A percentile compares a stretch with the other conserved stretches of the same genome.
Evolutionary conservation across 2,797 vertebrate genomes (phyloP).

Genomic region (Trachurus trachurus): DNA sequence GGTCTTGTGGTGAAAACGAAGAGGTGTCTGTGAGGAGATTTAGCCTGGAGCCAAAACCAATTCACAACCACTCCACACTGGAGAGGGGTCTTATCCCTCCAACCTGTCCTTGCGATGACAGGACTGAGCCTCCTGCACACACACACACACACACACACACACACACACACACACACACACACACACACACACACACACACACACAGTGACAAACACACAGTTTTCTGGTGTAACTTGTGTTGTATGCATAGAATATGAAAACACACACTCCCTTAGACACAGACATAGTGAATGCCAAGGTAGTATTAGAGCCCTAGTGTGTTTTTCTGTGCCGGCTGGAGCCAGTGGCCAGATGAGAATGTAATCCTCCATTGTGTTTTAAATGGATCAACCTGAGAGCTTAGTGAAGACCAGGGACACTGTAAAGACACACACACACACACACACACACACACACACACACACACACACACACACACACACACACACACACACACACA

Average conservation of each 20-base stretch:
- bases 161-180: conserved; percentile 9
- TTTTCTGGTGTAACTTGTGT: conserved; percentile 26
- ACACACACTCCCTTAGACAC: conserved; percentile 33
- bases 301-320: conserved; percentile 63
- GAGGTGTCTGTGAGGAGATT: conserved; percentile 80
- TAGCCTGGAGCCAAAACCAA: conserved; percentile 81
- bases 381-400: conserved; percentile 78
- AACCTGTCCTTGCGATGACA: conserved; percentile 72
- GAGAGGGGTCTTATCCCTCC: conserved; percentile 78
- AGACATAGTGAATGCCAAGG: conserved; percentile 57
- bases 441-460: background rate
- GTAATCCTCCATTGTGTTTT: conserved; percentile 81
- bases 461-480: background rate
- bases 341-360: conserved; percentile 77
- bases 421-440: conserved; percentile 35
- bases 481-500: background rate
- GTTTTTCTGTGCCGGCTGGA: conserved; percentile 52
- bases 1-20: conserved; percentile 68
- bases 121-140: conserved; percentile 54
- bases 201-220: conserved; percentile 6
- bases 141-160: conserved; percentile 11
- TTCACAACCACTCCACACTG: conserved; percentile 80
- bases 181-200: too few species aligned
- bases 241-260: conserved; percentile 55
- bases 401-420: conserved; percentile 62